Percentiles rank a stretch among this genome's conserved stretches.
Evolutionary conservation across 2,888 invertebrate genomes (phyloP).

Genomic region (Furcula furcula): DNA sequence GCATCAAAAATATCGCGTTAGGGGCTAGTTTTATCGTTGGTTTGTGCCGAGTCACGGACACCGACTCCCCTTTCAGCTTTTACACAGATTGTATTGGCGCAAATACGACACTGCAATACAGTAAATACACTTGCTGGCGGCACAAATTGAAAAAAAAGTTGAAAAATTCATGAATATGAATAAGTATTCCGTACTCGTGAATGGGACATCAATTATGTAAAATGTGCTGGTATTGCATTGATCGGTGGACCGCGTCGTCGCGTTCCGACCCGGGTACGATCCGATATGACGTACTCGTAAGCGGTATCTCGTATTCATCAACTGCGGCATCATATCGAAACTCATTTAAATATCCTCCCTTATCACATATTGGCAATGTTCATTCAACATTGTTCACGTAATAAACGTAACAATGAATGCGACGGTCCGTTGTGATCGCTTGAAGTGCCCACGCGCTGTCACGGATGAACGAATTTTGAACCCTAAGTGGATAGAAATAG

Average conservation of each 20-base stretch:
- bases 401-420: slow-evolving; percentile 49
- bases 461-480: slow-evolving; percentile 15
- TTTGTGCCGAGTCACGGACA: slow-evolving; percentile 38
- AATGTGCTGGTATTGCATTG: slow-evolving; percentile 69
- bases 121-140: slow-evolving; percentile 69
- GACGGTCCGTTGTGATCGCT: slow-evolving; percentile 33
- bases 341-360: slow-evolving; percentile 41
- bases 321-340: slow-evolving; percentile 36
- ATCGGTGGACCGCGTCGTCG: slow-evolving; percentile 43
- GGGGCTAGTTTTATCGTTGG: slow-evolving; percentile 50
- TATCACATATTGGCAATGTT: slow-evolving; percentile 45
- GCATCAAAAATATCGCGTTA: slow-evolving; percentile 64
- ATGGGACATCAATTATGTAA: slow-evolving; percentile 79
- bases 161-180: slow-evolving; percentile 80
- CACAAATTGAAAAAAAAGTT: slow-evolving; percentile 76
- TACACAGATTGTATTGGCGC: slow-evolving; percentile 69
- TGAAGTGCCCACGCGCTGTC: slow-evolving; percentile 20
- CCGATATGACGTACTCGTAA: slow-evolving; percentile 34
- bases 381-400: slow-evolving; percentile 40
- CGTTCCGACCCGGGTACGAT: slow-evolving; percentile 45
- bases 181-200: slow-evolving; percentile 69
- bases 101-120: slow-evolving; percentile 63
- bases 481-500: slow-evolving; percentile 24
- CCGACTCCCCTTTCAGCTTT: slow-evolving; percentile 53
- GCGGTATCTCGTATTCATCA: slow-evolving; percentile 41